phyloP scores from a whole-genome alignment of 2,888 invertebrate species.

The Hipparchia semele region DNA sequence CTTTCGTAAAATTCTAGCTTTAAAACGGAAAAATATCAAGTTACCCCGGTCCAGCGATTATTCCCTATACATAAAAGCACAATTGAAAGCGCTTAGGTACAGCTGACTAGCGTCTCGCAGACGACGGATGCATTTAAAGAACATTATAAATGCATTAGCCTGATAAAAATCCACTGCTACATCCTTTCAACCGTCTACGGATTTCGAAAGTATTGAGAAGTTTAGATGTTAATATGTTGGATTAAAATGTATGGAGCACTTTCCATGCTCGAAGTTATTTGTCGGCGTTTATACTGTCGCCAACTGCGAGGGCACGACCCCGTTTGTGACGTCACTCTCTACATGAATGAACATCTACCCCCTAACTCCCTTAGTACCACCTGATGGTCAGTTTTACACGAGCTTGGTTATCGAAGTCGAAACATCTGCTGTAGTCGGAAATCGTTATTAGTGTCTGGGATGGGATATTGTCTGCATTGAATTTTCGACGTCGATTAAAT shows the following conservation, averaged over 20 bases:
- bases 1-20: background rate
- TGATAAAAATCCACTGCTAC: conserved; percentile 42
- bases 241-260: conserved; percentile 31
- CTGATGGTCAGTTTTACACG: conserved; percentile 61
- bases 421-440: conserved; percentile 57
- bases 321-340: conserved; percentile 71
- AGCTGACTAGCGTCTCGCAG: conserved; percentile 42
- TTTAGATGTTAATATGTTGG: conserved; percentile 14
- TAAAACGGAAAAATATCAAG: conserved; percentile 8
- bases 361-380: conserved; percentile 47
- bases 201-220: conserved; percentile 23
- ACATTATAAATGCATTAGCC: conserved; percentile 67
- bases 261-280: conserved; percentile 54
- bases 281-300: conserved; percentile 51
- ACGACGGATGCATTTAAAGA: conserved; percentile 49
- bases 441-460: conserved; percentile 39
- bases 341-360: conserved; percentile 75
- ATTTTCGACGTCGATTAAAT: conserved; percentile 4
- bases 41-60: background rate
- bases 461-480: conserved; percentile 30
- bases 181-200: conserved; percentile 27
- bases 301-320: conserved; percentile 71
- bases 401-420: conserved; percentile 61
- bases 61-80: conserved; percentile 16
- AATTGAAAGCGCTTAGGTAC: conserved; percentile 24